Base-by-base conservation (phyloP, 2,113 vertebrate genomes). In the Paedocypris sp. region DNA sequence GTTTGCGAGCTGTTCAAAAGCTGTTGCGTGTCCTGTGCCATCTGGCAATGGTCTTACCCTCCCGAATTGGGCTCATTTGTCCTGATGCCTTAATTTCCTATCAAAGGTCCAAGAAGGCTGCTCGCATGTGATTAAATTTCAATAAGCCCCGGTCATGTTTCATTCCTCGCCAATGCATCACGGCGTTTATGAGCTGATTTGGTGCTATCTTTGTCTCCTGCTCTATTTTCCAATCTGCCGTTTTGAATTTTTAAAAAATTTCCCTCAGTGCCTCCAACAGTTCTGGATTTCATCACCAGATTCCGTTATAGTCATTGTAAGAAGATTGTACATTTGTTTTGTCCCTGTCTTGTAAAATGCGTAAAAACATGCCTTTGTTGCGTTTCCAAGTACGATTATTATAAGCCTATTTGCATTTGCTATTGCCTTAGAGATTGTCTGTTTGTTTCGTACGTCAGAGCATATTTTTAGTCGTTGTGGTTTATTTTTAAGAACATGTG, bases 181-280 rank as follows among this genome's bases (percentile, higher is more conserved):
- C 78, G 75, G 68, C 68, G 19, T 62, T 64, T 80, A 72, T 80
- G 72, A 77, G 78, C 78, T 38, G 10, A 67, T 45, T 50, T 41
- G 52, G 7, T 50, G 72, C 71, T 54, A 72, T 78, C 73, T 69
- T 60, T 51, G 41, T 77, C 65, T 67, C 53, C 58, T 50, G 58
- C 32, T 73, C 79, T 71, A 80, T 32, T 80, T 82, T 77, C 62
- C 81, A 81, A 79, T 82, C 80, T 82, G 79, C 61, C 59, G 19
- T 51, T 10, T 43, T 85, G 35, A 82, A 85, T 82, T 78, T 83
- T 85, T 85, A 64, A 82, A 69, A 63, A 31, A 25, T 32, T 61
- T 58, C 20, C 54, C 38, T 60, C 62, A n/a, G 11, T 12, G 8
- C 18, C 56, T 41, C 29, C 32, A 43, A 31, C 10, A 28, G 31